A percentile compares a stretch with the other conserved stretches of the same genome.
Evolutionary conservation across 2,797 vertebrate species (phyloP).

Genomic region (Tauraco hartlaubi): DNA sequence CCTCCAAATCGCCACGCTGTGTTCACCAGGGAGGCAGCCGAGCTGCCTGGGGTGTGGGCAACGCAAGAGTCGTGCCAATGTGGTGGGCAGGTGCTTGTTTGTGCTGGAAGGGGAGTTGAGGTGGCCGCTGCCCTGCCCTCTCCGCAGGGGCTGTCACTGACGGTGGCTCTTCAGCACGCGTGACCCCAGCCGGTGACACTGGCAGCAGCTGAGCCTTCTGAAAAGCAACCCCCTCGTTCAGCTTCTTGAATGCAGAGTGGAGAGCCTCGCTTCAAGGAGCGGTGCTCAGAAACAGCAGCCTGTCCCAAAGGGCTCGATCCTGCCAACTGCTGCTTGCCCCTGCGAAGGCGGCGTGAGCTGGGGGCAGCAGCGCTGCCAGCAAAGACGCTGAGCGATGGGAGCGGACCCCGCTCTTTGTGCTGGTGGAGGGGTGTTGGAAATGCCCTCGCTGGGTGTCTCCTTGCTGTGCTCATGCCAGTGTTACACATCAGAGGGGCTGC

Average conservation of each 20-base stretch:
- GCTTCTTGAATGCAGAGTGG: not conserved
- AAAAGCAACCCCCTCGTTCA: not conserved
- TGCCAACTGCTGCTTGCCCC: not conserved
- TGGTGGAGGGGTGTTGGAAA: not conserved
- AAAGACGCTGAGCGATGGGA: not conserved
- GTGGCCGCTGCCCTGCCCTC: not conserved
- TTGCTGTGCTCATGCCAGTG: not conserved
- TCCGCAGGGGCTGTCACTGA: not conserved
- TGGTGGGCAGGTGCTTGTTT: not conserved
- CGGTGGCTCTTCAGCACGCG: not conserved
- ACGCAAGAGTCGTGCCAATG: fast-evolving
- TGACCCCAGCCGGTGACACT: fast-evolving
- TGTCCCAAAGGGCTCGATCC: too few species aligned
- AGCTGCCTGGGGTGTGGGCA: not conserved
- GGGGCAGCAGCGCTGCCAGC: fast-evolving
- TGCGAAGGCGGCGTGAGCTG: not conserved
- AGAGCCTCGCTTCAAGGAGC: not conserved
- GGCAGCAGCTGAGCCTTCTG: not conserved
- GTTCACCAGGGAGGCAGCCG: fast-evolving
- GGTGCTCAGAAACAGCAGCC: too few species aligned
- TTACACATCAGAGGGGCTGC: not conserved
- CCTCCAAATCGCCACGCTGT: fast-evolving
- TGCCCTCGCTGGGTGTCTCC: not conserved
- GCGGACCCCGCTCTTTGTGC: fast-evolving
- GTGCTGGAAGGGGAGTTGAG: not conserved